Base-by-base conservation (phyloP, 2,888 invertebrate genomes). In the Deilephila porcellus region DNA sequence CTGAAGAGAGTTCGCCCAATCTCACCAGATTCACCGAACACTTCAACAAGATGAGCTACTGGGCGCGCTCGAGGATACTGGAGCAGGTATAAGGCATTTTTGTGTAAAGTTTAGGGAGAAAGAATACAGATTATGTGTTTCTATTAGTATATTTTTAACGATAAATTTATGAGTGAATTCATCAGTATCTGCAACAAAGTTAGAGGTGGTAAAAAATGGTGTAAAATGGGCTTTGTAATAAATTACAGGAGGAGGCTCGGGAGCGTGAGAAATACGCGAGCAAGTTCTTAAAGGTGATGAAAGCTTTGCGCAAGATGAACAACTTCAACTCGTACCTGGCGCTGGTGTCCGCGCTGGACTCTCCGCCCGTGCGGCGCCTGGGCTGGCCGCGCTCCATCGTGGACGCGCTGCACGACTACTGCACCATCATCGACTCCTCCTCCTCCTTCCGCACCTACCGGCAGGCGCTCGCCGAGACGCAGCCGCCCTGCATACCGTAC, bases 311-410 rank as follows among this genome's bases (percentile, higher is more conserved):
- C 76, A 99, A 99, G 91, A 97, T 99, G 91, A 99, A 99, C 94
- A 99, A 99, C 92, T 99, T 99, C 93, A 99, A 99, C 95, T 99
- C 99, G 64, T 99, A 99, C 95, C 95, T 99, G 85, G 99, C 99
- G 11, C 95, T 99, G 78, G 95, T 99, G 76, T 99, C 99, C 8
- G 99, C 99, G 20, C 93, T 99, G 82, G 99, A 99, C 92, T 99
- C 99, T 29, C 99, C 99, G 5, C 99, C 99, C 0, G 97, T 98
- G 89, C 94, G 97, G 85, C 95, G 99, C 88, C 95, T 99, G 88
- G 99, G 99, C 88, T 98, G 98, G 98, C 98, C 98, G 86, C 97
- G 98, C 86, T 97, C 97, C 81, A 97, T 98, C 76, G 97, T 97
- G 37, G 99, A 99, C 93, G 97, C 98, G 72, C 94, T 99, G 79